These are phyloP conservation scores for Sphenopsis melanotis DNA, from an alignment of 2,797 vertebrate genomes.

Conservation along the genomic window DNA sequence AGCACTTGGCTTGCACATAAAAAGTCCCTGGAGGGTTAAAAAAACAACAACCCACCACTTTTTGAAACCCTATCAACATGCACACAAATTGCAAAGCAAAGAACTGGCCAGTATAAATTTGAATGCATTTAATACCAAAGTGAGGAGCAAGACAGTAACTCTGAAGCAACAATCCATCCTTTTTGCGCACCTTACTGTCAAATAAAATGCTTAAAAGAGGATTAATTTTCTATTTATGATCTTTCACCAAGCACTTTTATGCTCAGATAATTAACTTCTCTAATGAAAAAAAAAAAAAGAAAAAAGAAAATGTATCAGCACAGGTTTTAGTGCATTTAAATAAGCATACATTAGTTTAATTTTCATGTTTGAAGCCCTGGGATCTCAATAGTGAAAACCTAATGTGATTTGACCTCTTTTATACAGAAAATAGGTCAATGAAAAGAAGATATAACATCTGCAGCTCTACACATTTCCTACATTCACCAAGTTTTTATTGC, in stretches of 20 bases:
- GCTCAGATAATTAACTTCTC: background rate
- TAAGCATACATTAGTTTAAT: background rate
- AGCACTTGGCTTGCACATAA: conserved; percentile 42
- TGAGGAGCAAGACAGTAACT: background rate
- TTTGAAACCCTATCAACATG: conserved; percentile 23
- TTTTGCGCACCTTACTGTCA: background rate
- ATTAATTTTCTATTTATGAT: background rate
- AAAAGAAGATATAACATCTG: background rate
- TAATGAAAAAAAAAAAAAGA: background rate
- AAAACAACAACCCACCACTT: background rate
- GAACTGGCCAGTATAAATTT: background rate
- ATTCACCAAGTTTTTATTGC: background rate
- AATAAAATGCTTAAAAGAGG: conserved; percentile 20
- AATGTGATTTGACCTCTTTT: conserved; percentile 20
- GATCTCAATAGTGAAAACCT: background rate
- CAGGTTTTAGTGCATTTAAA: background rate
- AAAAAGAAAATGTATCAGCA: background rate
- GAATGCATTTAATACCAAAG: conserved; percentile 1
- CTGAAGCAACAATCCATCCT: background rate
- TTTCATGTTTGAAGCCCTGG: background rate
- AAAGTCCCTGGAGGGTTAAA: conserved; percentile 7
- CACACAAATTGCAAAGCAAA: conserved; percentile 11
- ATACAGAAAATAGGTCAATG: background rate
- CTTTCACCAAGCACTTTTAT: conserved; percentile 14
- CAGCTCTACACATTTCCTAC: background rate